These are phyloP conservation scores for Anser brachyrhynchus DNA, from an alignment of 2,113 vertebrate species.

Conservation along the genomic window DNA sequence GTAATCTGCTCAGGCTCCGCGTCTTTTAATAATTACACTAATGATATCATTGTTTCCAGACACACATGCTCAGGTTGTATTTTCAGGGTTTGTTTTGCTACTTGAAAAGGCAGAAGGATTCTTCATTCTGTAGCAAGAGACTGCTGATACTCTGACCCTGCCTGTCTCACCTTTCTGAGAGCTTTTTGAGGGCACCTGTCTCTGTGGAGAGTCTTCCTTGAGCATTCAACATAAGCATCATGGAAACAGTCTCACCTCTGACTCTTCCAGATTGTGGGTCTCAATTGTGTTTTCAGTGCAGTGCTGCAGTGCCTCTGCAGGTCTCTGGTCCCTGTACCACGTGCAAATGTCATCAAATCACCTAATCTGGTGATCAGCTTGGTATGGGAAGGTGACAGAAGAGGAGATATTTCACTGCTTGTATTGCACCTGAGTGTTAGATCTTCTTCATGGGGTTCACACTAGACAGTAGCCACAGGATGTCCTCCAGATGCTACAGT, in stretches of 20 bases:
- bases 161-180: accelerated
- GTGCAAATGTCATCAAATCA: not conserved
- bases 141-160: not conserved
- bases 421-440: not conserved
- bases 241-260: not conserved
- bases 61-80: not conserved
- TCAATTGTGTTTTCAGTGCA: not conserved
- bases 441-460: not conserved
- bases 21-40: not conserved
- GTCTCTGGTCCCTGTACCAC: not conserved
- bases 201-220: not conserved
- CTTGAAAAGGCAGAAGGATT: not conserved
- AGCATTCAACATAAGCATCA: not conserved
- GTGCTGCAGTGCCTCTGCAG: not conserved
- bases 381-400: not conserved
- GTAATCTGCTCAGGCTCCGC: not conserved
- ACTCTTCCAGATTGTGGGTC: accelerated
- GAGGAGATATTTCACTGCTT: not conserved
- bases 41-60: not conserved
- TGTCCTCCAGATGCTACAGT: not conserved
- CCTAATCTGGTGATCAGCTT: not conserved
- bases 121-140: not conserved
- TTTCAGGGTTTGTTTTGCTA: not conserved
- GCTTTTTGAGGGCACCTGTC: accelerated
- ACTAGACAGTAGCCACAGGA: not conserved